These are phyloP conservation scores for Dipodomys stephensi DNA, from an alignment of 2,113 vertebrate genomes.

Conservation along the genomic window DNA sequence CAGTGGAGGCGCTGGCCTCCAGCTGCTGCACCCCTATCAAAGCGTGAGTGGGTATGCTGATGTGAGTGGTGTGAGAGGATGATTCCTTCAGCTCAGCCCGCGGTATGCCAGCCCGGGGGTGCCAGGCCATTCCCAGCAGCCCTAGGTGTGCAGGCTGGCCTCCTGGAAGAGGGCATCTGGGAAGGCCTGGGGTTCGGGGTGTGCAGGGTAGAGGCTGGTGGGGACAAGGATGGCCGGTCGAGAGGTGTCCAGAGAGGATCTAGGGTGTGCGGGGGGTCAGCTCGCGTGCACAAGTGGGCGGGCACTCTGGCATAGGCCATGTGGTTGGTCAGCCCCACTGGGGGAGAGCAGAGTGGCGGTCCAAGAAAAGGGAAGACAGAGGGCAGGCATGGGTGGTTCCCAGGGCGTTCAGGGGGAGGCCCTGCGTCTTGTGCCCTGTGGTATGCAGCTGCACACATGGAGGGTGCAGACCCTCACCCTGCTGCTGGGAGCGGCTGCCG, in stretches of 20 bases:
- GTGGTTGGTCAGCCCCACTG: background rate
- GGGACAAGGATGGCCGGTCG: background rate
- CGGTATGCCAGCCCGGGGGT: background rate
- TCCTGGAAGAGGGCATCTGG: fast-evolving
- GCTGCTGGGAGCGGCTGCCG: too few species aligned
- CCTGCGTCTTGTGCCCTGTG: too few species aligned
- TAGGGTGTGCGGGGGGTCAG: too few species aligned
- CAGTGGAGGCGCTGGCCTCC: too few species aligned
- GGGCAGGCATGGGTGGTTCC: background rate
- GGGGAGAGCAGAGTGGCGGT: background rate
- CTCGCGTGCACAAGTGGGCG: background rate
- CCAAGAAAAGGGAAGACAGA: background rate
- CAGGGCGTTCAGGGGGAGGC: background rate
- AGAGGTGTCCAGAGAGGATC: background rate
- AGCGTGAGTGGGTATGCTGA: background rate
- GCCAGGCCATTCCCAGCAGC: background rate
- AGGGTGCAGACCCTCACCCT: too few species aligned
- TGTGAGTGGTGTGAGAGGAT: too few species aligned
- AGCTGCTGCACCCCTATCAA: background rate
- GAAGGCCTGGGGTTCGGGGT: background rate
- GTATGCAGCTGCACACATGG: too few species aligned
- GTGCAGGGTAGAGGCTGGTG: background rate
- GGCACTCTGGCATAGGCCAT: background rate
- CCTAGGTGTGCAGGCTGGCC: fast-evolving
- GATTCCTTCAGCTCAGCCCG: background rate